Conservation (phyloP, 2,888 invertebrate species). For the Argynnis bischoffii region DNA sequence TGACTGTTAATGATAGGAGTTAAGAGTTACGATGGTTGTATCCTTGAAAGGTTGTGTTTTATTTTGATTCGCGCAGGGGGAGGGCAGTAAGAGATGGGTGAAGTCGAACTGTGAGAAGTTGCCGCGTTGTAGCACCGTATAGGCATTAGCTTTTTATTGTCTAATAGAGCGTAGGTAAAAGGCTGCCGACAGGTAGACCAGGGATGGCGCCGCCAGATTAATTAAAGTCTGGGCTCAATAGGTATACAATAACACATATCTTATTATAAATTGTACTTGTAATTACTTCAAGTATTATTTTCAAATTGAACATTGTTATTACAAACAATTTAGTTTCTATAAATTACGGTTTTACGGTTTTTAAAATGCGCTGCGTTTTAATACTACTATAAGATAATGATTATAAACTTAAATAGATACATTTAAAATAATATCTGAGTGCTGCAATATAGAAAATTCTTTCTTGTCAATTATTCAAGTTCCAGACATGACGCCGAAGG, state of each 20-base stretch:
- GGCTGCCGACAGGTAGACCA: constrained; percentile 74
- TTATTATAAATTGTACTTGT: constrained; percentile 6
- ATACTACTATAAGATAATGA: too few relatives aligned
- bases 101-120: constrained; percentile 74
- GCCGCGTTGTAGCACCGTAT: constrained; percentile 65
- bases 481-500: constrained; percentile 25
- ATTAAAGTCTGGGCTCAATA: constrained; percentile 67
- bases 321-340: not conserved
- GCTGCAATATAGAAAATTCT: constrained; percentile 4
- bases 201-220: constrained; percentile 75
- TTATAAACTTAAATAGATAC: not conserved
- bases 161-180: constrained; percentile 77
- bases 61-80: constrained; percentile 58
- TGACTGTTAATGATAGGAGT: constrained; percentile 52
- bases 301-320: not conserved
- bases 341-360: not conserved
- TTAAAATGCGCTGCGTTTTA: not conserved
- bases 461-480: constrained; percentile 22
- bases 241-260: constrained; percentile 16
- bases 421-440: constrained; percentile 5
- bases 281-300: not conserved
- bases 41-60: constrained; percentile 81
- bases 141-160: constrained; percentile 75
- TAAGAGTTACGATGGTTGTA: constrained; percentile 77
- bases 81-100: constrained; percentile 47